Evolutionary conservation across 23 tunicate species (phyloP).

Genomic region (Styela clava): DNA sequence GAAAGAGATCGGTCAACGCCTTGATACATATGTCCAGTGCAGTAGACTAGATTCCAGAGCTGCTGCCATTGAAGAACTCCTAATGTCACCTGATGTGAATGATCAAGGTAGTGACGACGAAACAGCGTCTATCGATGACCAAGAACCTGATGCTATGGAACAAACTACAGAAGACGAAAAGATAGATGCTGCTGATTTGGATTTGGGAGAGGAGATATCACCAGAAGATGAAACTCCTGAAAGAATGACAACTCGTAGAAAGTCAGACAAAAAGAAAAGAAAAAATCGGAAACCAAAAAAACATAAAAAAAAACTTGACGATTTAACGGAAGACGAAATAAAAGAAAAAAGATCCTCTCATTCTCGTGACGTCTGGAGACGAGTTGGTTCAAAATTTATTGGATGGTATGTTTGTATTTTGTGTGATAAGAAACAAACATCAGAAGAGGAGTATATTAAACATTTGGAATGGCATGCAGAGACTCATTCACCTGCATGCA

Average conservation of each 20-base stretch:
- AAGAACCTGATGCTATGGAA: neutral
- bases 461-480: conserved; percentile 25
- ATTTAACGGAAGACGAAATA: neutral
- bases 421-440: conserved; percentile 5
- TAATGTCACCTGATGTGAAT: conserved; percentile 31
- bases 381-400: conserved; percentile 27
- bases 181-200: neutral
- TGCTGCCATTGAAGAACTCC: conserved; percentile 71
- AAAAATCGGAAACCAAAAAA: conserved; percentile 33
- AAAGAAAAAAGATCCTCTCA: neutral
- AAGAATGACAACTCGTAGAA: neutral
- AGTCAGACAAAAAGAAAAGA: conserved; percentile 9
- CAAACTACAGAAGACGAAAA: neutral
- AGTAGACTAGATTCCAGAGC: conserved; percentile 56
- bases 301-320: conserved; percentile 25
- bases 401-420: conserved; percentile 33
- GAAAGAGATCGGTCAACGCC: conserved; percentile 11
- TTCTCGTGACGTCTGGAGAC: conserved; percentile 29
- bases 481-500: conserved; percentile 38
- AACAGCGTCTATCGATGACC: neutral
- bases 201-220: neutral
- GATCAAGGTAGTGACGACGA: conserved; percentile 15
- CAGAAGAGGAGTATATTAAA: conserved; percentile 26
- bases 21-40: conserved; percentile 57
- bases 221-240: conserved; percentile 1